Conservation (phyloP, 2,888 invertebrate species). For the Cheilosia impressa region DNA sequence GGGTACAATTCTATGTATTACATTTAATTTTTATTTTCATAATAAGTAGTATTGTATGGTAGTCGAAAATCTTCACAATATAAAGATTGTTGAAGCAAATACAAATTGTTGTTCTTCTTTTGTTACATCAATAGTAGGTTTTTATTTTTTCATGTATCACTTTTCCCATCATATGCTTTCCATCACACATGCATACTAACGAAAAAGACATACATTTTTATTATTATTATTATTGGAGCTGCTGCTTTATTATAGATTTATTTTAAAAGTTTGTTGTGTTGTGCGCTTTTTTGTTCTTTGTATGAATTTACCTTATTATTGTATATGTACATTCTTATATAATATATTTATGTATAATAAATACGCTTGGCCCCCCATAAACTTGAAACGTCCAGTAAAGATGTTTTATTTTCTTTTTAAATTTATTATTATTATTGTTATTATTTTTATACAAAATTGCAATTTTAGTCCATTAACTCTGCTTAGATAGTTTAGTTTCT, state of each 20-base stretch:
- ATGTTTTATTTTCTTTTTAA: slow-evolving; percentile 33
- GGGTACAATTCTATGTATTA: slow-evolving; percentile 5
- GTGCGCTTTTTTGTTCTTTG: slow-evolving; percentile 36
- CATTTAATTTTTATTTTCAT: background rate
- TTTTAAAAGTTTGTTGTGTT: slow-evolving; percentile 26
- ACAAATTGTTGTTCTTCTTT: background rate
- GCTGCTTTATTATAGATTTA: slow-evolving; percentile 10
- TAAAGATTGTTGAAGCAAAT: slow-evolving; percentile 13
- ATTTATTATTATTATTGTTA: background rate
- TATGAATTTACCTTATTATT: slow-evolving; percentile 42
- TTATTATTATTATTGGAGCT: slow-evolving; percentile 15
- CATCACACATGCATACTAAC: background rate
- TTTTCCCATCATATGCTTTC: slow-evolving; percentile 3
- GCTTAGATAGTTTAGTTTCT: background rate
- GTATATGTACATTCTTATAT: slow-evolving; percentile 65
- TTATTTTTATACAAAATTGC: slow-evolving; percentile 3
- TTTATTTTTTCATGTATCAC: background rate
- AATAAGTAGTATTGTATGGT: background rate
- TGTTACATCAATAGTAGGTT: slow-evolving; percentile 1
- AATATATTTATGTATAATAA: slow-evolving; percentile 56
- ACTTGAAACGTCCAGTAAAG: slow-evolving; percentile 66
- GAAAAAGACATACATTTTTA: background rate
- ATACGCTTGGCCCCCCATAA: slow-evolving; percentile 72
- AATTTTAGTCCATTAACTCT: slow-evolving; percentile 2
- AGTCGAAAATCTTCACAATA: background rate